phyloP scores from a whole-genome alignment of 2,113 vertebrate genomes.

The Microcebus jonahi region DNA sequence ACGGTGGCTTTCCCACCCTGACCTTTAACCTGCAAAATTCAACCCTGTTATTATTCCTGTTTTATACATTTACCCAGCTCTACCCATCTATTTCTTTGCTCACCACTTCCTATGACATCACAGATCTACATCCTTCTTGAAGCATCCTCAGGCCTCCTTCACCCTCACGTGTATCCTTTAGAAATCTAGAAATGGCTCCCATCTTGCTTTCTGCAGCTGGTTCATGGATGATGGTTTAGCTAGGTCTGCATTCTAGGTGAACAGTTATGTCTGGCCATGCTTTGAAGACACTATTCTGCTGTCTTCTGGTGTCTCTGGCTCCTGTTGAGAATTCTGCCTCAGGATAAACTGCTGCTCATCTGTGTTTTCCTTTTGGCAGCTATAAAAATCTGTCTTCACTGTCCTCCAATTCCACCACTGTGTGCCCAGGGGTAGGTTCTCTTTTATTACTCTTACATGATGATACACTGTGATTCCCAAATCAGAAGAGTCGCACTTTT shows the following conservation, averaged over 20 bases:
- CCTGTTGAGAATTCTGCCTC: not conserved
- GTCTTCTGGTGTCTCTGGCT: not conserved
- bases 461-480: not conserved
- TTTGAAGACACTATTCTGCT: not conserved
- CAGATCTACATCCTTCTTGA: not conserved
- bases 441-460: not conserved
- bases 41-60: not conserved
- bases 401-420: not conserved
- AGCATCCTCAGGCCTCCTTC: not conserved
- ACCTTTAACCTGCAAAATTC: not conserved
- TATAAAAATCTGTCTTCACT: too few relatives aligned
- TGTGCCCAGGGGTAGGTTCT: not conserved
- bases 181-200: not conserved
- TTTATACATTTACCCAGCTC: not conserved
- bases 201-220: not conserved
- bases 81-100: not conserved
- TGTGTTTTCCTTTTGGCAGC: not conserved
- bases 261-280: not conserved
- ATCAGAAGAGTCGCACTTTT: not conserved
- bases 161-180: not conserved
- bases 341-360: not conserved
- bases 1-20: fast-evolving
- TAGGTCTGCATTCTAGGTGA: not conserved
- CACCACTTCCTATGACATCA: not conserved
- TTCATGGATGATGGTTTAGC: not conserved